Base-by-base conservation (phyloP, 2,113 vertebrate species). In the Leucopsar rothschildi region DNA sequence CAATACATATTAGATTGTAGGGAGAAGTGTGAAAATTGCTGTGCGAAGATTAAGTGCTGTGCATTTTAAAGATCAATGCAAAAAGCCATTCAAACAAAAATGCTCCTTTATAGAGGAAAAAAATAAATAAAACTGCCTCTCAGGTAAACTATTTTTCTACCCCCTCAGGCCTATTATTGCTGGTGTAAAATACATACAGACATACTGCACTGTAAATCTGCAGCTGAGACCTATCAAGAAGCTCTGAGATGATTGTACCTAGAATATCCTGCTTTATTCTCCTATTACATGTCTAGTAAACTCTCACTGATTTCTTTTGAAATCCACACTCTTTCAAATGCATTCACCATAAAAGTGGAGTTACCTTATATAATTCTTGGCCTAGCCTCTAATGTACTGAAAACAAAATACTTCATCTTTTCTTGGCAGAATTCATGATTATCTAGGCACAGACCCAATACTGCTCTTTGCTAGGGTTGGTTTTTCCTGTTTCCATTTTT, bases 401-500 rank as follows among this genome's bases (percentile, higher is more conserved):
- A 95, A 94, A 73, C 65, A 92, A 87, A 96, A 84, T 65, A 75
- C 22, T 80, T 65, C 52, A 73, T 78, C 28, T 84, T 95, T 85
- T 84, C 68, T 92, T 95, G 92, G 90, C 65, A 66, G 64, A 65
- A 76, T 72, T 52, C 59, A 3, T 66, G 44, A 52, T 86, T 82
- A 28, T 70, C 65, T 88, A 86, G 82, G 88, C 64, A 70, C 8
- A 85, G 31, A 53, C 59, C n/a, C 83, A 95, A 87, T 86, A 40
- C 24, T 83, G 22, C 39, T 65, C 59, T 88, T 90, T 88, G 9
- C n/a, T 84, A 63, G 33, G 11, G 29, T 25, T 88, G 9, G 1
- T 56, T 82, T 93, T 95, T 82, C 45, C 69, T 92, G 45, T 82
- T 95, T 93, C 86, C n/a, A 76, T 84, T 95, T 95, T 94, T 81